phyloP scores from a whole-genome alignment of 1,140 invertebrate genomes.

The Neodiprion fabricii region DNA sequence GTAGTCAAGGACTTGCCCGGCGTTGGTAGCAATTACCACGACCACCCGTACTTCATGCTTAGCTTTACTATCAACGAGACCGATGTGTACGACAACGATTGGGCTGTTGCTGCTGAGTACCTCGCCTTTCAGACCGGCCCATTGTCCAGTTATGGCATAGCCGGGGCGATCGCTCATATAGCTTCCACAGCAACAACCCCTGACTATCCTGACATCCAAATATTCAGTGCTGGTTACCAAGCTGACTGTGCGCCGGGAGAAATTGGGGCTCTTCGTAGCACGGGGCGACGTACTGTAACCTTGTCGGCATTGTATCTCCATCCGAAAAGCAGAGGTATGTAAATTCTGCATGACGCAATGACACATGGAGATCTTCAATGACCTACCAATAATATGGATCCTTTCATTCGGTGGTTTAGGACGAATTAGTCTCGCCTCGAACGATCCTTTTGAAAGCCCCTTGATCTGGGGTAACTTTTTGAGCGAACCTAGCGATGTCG shows the following conservation, averaged over 20 bases:
- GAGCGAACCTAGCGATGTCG: constrained; percentile 48
- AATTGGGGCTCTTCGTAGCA: constrained; percentile 33
- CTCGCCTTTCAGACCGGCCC: constrained; percentile 70
- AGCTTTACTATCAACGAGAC: constrained; percentile 33
- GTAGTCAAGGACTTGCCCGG: constrained; percentile 58
- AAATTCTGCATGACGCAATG: constrained; percentile 37
- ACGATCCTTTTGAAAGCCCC: constrained; percentile 64
- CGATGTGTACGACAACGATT: constrained; percentile 15
- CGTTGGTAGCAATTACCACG: constrained; percentile 66
- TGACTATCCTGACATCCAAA: constrained; percentile 54
- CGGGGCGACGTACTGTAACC: constrained; percentile 39
- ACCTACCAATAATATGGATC: no score
- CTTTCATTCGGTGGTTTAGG: constrained; percentile 56
- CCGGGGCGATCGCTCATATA: constrained; percentile 67
- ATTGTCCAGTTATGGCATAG: constrained; percentile 76
- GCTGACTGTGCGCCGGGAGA: constrained; percentile 48
- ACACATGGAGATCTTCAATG: no score
- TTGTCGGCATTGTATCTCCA: constrained; percentile 72
- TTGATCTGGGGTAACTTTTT: constrained; percentile 69
- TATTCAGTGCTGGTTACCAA: constrained; percentile 59
- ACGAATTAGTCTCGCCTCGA: constrained; percentile 50
- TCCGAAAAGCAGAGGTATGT: constrained; percentile 75
- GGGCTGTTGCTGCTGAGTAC: constrained; percentile 32
- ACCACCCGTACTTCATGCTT: constrained; percentile 51
- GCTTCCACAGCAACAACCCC: constrained; percentile 65